These are phyloP conservation scores for Ceraclea dissimilis DNA, from an alignment of 2,888 invertebrate genomes.

Conservation along the genomic window DNA sequence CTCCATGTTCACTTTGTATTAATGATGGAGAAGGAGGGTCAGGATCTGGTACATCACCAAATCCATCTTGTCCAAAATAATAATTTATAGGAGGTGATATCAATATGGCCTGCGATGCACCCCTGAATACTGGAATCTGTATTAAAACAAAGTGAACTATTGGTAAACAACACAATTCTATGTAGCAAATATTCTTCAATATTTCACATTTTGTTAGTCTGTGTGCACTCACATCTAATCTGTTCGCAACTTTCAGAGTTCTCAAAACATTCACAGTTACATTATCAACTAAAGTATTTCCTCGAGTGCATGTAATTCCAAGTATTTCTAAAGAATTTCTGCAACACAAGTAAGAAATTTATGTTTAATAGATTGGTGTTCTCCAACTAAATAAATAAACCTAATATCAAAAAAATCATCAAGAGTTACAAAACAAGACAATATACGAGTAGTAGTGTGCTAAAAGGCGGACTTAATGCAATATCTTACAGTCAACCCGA, in stretches of 20 bases:
- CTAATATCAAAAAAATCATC: no score
- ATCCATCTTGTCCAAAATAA: conserved; percentile 61
- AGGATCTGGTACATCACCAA: conserved; percentile 54
- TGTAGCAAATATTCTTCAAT: no score
- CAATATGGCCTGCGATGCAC: conserved; percentile 47
- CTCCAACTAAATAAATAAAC: no score
- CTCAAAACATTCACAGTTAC: conserved; percentile 62
- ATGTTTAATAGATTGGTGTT: no score
- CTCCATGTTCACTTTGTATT: conserved; percentile 50
- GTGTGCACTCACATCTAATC: conserved; percentile 51
- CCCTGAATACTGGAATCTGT: conserved; percentile 67
- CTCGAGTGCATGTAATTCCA: conserved; percentile 67
- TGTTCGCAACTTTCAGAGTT: conserved; percentile 51
- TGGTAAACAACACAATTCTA: no score
- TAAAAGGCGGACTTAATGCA: no score
- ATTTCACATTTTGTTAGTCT: no score
- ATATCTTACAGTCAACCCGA: no score
- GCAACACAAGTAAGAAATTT: neutral
- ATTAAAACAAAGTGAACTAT: no score
- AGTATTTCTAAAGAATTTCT: conserved; percentile 36
- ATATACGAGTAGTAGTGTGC: no score
- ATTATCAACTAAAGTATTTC: conserved; percentile 64
- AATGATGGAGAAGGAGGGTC: conserved; percentile 38
- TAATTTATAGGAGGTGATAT: conserved; percentile 33
- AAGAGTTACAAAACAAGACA: no score